These are phyloP conservation scores for Perognathus longimembris DNA, from an alignment of 2,113 vertebrate genomes.

Conservation along the genomic window DNA sequence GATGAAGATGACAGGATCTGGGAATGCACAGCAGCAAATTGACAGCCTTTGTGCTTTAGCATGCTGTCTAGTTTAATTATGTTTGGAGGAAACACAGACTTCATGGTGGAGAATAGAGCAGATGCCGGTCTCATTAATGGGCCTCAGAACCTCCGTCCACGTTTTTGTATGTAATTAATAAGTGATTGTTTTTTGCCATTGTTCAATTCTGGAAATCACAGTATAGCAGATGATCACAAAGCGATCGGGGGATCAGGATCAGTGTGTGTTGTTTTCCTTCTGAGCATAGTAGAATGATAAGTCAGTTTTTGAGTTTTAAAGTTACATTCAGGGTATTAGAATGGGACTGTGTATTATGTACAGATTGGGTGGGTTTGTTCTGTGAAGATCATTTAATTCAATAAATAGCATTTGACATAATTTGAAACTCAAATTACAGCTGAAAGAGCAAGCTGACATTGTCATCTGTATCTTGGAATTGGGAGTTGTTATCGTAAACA, in stretches of 20 bases:
- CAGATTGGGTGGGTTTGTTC: background rate
- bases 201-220: background rate
- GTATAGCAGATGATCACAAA: background rate
- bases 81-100: background rate
- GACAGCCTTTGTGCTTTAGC: too few species aligned
- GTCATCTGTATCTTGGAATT: background rate
- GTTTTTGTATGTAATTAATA: background rate
- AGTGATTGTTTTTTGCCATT: background rate
- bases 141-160: background rate
- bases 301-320: background rate
- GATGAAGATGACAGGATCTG: background rate
- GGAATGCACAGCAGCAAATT: too few species aligned
- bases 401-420: too few species aligned
- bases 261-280: rapidly evolving
- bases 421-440: background rate
- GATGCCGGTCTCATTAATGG: background rate
- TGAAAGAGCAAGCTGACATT: background rate
- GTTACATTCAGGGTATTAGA: background rate
- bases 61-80: background rate
- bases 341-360: background rate
- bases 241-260: background rate
- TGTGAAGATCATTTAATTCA: rapidly evolving
- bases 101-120: background rate
- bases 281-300: too few species aligned
- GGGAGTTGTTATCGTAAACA: background rate